These are phyloP conservation scores for Apteryx owenii DNA, from an alignment of 2,113 vertebrate species.

Conservation along the genomic window DNA sequence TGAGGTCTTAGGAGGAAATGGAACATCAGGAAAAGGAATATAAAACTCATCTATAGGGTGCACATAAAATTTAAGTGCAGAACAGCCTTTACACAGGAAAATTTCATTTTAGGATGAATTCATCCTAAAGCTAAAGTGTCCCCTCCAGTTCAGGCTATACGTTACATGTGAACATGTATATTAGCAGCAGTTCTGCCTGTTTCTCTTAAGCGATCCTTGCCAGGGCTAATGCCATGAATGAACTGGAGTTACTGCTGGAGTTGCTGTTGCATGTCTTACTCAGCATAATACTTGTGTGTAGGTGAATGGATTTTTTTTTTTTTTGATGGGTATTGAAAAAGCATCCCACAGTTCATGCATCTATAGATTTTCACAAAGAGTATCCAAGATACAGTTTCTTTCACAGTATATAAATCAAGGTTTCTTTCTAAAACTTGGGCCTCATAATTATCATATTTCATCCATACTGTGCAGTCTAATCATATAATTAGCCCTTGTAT, in stretches of 20 bases:
- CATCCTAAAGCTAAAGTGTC: not conserved
- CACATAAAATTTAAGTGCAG: not conserved
- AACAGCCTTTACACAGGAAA: not conserved
- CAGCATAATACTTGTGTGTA: not conserved
- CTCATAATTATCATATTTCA: not conserved
- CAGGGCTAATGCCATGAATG: not conserved
- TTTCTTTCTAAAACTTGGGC: not conserved
- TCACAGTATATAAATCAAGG: not conserved
- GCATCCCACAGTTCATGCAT: not conserved
- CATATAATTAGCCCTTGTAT: conserved; percentile 28
- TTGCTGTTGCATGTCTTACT: not conserved
- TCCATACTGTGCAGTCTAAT: not conserved
- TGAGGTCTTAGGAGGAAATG: not conserved
- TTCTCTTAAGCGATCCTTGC: not conserved
- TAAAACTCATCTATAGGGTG: not conserved
- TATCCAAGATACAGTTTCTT: not conserved
- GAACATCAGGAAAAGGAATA: not conserved
- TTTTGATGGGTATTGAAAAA: not conserved
- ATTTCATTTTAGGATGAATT: not conserved
- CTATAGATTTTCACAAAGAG: not conserved
- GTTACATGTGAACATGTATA: accelerated
- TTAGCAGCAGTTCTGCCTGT: not conserved
- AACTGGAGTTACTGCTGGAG: not conserved
- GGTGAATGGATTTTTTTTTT: not conserved
- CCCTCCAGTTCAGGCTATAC: not conserved